Percentiles rank a stretch among this genome's conserved stretches.
Evolutionary conservation across 2,113 vertebrate species (phyloP).

Genomic region (Tragelaphus buxtoni): DNA sequence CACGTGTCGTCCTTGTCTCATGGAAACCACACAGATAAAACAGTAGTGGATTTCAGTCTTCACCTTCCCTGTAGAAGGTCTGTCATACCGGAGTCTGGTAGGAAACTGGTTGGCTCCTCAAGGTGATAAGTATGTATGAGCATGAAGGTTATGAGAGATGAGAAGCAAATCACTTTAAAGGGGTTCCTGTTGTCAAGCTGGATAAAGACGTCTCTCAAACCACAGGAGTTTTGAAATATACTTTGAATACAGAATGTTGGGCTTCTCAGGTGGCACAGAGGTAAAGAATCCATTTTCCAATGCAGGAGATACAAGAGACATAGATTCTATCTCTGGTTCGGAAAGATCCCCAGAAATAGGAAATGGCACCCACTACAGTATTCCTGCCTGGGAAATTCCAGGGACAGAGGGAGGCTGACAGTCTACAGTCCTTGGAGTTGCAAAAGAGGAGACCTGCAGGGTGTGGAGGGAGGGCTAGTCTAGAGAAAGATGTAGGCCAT

Average conservation of each 20-base stretch:
- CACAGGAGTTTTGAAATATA: background rate
- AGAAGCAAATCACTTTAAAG: background rate
- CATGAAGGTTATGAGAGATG: background rate
- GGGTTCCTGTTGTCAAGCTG: background rate
- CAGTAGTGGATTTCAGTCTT: background rate
- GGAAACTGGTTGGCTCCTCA: background rate
- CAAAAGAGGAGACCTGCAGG: background rate
- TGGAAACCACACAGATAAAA: background rate
- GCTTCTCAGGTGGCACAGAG: background rate
- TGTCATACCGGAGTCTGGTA: background rate
- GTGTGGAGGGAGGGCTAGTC: background rate
- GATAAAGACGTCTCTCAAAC: background rate
- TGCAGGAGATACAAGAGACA: background rate
- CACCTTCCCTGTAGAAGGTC: background rate
- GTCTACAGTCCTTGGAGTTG: background rate
- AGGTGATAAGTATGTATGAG: background rate
- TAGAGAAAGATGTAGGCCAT: background rate
- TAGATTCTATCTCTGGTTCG: background rate
- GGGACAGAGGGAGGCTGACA: background rate
- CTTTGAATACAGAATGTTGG: background rate
- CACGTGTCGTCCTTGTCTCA: rapidly evolving
- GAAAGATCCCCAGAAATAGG: background rate
- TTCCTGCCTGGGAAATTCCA: background rate
- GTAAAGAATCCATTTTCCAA: background rate
- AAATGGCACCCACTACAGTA: background rate